Evolutionary conservation across 2,888 invertebrate genomes (phyloP), one percentile per base, ranked within the genome.

Genomic region (Neria commutata): DNA sequence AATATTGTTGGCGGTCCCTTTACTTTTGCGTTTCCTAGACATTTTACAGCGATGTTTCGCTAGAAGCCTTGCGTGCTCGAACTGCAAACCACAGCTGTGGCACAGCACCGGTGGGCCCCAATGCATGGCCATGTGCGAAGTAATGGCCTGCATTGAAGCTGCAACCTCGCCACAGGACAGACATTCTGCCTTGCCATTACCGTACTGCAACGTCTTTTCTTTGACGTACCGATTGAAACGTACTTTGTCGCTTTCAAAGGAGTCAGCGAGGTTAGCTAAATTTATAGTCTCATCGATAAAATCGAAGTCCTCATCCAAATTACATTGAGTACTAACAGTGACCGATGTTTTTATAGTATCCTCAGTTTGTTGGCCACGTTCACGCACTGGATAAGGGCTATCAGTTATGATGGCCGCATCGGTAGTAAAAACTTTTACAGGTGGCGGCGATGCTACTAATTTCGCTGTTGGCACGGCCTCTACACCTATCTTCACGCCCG

Each of bases 91-190:
- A 33, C 77, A 78, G 0, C 25, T 45, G 1, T 14, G 57, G 42
- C 78, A 77, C 2, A 75, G 58, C 0, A 29, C 60, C 0, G 34
- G 33, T 0, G 75, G 70, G 0, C 72, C 72, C 49, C 50, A 69
- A 53, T 77, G 77, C 3, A 63, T 3, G 0, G 24, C 37, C 67
- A 78, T 64, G 45, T 78, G 78, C 0, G 33, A 53, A 26, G 58
- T 60, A 24, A 66, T 62, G 33, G 55, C 37, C 34, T 63, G 61
- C 4, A 49, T 24, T 1, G 56, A 55, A 1, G 46, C 59, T 4
- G 62, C 51, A 2, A 77, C 54, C 46, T 77, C 73, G 2, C 78
- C 76, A 25, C 78, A 78, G 0, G 67, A 1, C 25, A 61, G 55
- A 48, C 77, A 76, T 56, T 73, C 74, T 1, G 66, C 23, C 61